Percentiles rank a stretch among this genome's conserved stretches.
Conservation (phyloP, 2,888 invertebrate species). For the Drosophila longiperda region DNA sequence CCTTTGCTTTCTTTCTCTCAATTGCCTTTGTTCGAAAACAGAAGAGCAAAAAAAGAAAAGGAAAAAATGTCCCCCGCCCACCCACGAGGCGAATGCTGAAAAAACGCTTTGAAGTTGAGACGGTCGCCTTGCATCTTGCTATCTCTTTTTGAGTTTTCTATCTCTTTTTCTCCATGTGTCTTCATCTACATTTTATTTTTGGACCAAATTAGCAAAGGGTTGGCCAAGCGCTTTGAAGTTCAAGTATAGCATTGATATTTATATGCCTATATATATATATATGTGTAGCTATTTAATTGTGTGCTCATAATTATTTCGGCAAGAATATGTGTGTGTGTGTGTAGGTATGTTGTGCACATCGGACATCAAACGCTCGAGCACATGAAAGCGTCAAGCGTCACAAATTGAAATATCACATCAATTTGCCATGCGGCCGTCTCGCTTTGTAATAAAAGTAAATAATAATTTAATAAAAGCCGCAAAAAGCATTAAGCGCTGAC, state of each 20-base stretch:
- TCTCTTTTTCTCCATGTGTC: conserved; percentile 5
- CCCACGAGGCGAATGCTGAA: conserved; percentile 22
- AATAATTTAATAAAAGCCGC: conserved; percentile 78
- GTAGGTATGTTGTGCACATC: conserved; percentile 18
- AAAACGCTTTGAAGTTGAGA: conserved; percentile 67
- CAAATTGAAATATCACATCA: conserved; percentile 78
- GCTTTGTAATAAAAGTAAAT: conserved; percentile 80
- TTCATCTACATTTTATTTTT: conserved; percentile 58
- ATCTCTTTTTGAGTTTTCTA: conserved; percentile 9
- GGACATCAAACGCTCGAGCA: conserved; percentile 44
- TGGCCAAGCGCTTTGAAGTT: conserved; percentile 71
- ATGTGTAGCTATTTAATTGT: conserved; percentile 10
- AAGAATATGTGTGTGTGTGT: not conserved
- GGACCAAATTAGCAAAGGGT: conserved; percentile 75
- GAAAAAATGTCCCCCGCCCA: conserved; percentile 19
- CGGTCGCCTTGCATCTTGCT: conserved; percentile 33
- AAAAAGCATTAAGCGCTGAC: conserved; percentile 67
- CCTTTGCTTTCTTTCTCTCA: conserved; percentile 39
- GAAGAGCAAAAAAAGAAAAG: not conserved
- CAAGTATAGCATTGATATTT: conserved; percentile 71
- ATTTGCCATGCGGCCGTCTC: conserved; percentile 74
- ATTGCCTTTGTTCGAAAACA: conserved; percentile 64
- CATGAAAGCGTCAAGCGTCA: conserved; percentile 61
- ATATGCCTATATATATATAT: conserved; percentile 2
- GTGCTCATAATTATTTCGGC: conserved; percentile 7